These are phyloP conservation scores for Riparia riparia DNA, from an alignment of 2,113 vertebrate genomes.

Conservation along the genomic window DNA sequence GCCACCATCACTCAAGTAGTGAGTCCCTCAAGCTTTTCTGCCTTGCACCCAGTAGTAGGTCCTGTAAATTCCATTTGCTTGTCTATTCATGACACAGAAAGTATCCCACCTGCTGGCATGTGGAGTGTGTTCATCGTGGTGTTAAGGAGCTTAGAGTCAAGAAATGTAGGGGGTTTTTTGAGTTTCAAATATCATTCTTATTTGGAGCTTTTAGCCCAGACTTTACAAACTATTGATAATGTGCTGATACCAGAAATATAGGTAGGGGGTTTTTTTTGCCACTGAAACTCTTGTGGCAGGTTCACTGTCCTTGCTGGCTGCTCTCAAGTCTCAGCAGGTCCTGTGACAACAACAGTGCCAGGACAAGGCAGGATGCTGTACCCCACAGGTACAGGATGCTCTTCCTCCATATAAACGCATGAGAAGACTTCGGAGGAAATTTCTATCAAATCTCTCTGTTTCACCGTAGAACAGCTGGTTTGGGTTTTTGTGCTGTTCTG, in stretches of 20 bases:
- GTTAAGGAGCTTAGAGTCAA: neutral
- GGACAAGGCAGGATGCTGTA: neutral
- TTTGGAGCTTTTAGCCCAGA: neutral
- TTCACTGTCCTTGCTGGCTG: neutral
- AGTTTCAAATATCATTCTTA: neutral
- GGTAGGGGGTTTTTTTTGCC: neutral
- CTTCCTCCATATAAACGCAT: neutral
- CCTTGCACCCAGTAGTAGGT: neutral
- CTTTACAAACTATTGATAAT: neutral
- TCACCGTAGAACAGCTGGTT: neutral
- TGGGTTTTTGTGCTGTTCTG: neutral
- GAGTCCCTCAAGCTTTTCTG: neutral
- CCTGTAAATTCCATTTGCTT: neutral
- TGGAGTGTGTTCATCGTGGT: rapidly evolving
- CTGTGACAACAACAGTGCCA: neutral
- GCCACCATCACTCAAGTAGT: neutral
- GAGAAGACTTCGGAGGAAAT: neutral
- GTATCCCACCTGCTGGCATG: neutral
- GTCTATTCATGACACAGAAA: neutral
- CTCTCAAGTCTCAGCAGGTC: neutral
- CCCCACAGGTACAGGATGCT: neutral
- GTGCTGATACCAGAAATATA: neutral
- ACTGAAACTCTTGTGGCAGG: neutral
- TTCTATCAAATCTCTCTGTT: neutral
- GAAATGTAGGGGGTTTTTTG: rapidly evolving